These are phyloP conservation scores for Drosophila demipolita DNA, from an alignment of 2,888 invertebrate species.

Conservation along the genomic window DNA sequence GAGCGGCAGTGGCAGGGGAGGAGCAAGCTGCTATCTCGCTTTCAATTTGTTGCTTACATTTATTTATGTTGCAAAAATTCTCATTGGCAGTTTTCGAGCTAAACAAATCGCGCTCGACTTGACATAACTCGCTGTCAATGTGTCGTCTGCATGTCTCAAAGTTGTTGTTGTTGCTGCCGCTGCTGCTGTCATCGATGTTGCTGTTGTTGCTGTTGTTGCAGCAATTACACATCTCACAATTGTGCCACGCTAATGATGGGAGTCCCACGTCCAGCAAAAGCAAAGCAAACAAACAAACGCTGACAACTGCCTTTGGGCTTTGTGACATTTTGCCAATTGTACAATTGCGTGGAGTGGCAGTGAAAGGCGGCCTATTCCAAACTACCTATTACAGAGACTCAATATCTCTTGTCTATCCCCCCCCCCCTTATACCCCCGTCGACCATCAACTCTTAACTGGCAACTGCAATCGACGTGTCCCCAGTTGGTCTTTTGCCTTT, in stretches of 20 bases:
- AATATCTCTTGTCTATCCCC: neutral
- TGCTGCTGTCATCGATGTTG: slow-evolving; percentile 40
- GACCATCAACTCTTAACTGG: neutral
- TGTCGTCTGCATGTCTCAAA: slow-evolving; percentile 76
- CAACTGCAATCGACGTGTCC: slow-evolving; percentile 11
- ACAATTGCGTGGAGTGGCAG: slow-evolving; percentile 75
- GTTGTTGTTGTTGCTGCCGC: slow-evolving; percentile 53
- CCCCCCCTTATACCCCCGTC: no score
- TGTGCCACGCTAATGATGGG: slow-evolving; percentile 82
- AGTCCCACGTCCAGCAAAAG: slow-evolving; percentile 65
- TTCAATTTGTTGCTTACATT: slow-evolving; percentile 75
- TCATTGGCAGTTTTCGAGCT: slow-evolving; percentile 71
- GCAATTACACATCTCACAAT: slow-evolving; percentile 81
- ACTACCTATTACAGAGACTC: slow-evolving; percentile 45
- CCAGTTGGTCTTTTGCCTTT: slow-evolving; percentile 55
- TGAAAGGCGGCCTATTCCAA: slow-evolving; percentile 75
- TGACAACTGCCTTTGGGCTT: slow-evolving; percentile 80
- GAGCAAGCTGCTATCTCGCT: slow-evolving; percentile 44
- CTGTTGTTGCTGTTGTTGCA: slow-evolving; percentile 61
- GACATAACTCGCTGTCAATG: slow-evolving; percentile 80
- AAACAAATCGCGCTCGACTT: slow-evolving; percentile 79
- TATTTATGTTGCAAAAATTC: slow-evolving; percentile 72
- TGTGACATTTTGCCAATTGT: slow-evolving; percentile 79
- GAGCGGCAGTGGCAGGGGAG: neutral
- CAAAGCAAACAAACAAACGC: slow-evolving; percentile 47